These are phyloP conservation scores for Typhlichthys subterraneus DNA, from an alignment of 2,797 vertebrate species.

Conservation along the genomic window DNA sequence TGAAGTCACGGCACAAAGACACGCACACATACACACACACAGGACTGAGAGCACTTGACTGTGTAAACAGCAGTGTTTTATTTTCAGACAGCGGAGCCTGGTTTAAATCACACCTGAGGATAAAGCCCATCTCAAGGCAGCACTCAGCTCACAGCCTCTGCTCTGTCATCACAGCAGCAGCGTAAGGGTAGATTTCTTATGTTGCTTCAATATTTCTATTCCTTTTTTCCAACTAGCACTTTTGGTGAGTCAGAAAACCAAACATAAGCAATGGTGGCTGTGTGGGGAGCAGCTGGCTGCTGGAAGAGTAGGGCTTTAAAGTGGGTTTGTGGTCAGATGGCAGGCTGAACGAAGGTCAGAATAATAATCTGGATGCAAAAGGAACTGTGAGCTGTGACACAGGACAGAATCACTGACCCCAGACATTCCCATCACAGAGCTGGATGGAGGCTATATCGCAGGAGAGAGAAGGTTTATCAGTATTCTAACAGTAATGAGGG, in stretches of 20 bases:
- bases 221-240: constrained; percentile 33
- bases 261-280: constrained; percentile 52
- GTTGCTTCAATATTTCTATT: not conserved
- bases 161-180: constrained; percentile 60
- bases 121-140: constrained; percentile 62
- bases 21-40: constrained; percentile 31
- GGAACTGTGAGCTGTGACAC: constrained; percentile 87
- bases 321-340: constrained; percentile 65
- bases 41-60: constrained; percentile 43
- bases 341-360: constrained; percentile 71
- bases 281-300: constrained; percentile 63
- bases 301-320: constrained; percentile 47
- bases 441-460: constrained; percentile 52
- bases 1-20: constrained; percentile 9
- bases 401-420: constrained; percentile 82
- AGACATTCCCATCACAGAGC: constrained; percentile 63
- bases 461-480: constrained; percentile 81
- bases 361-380: constrained; percentile 76
- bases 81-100: constrained; percentile 45
- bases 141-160: constrained; percentile 48
- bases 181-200: constrained; percentile 40
- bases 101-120: constrained; percentile 63
- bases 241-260: constrained; percentile 45
- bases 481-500: constrained; percentile 96
- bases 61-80: constrained; percentile 53